Percentiles rank a stretch among this genome's conserved stretches.
These are phyloP conservation scores for Felis chaus DNA, from an alignment of 2,113 vertebrate genomes.

Conservation along the genomic window DNA sequence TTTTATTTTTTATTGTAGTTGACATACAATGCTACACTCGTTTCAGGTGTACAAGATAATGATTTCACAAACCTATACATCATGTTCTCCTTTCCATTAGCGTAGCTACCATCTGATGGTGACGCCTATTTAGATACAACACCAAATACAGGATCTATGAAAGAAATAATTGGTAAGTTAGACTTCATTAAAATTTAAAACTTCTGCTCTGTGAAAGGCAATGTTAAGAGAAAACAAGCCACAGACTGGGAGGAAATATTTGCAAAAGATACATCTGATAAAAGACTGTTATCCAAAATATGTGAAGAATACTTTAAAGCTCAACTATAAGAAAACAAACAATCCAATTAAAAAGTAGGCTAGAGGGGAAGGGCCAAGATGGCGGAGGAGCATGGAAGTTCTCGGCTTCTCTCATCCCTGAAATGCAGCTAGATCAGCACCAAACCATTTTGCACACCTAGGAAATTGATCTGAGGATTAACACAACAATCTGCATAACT, in stretches of 20 bases:
- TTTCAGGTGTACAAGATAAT: neutral
- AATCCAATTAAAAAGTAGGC: neutral
- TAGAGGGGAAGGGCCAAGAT: too few relatives aligned
- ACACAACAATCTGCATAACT: too few relatives aligned
- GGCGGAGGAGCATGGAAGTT: too few relatives aligned
- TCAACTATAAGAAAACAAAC: neutral
- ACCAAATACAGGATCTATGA: neutral
- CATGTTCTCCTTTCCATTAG: neutral
- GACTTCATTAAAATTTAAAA: neutral
- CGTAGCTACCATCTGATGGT: neutral
- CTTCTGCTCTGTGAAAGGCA: neutral
- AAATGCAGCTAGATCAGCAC: too few relatives aligned
- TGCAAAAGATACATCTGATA: neutral
- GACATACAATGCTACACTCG: neutral
- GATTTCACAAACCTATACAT: neutral
- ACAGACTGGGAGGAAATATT: neutral
- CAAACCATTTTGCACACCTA: too few relatives aligned
- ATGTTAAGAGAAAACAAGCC: neutral
- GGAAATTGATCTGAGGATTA: too few relatives aligned
- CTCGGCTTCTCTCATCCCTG: too few relatives aligned
- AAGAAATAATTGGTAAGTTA: neutral
- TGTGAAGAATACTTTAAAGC: neutral
- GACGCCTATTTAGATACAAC: neutral
- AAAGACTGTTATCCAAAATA: neutral
- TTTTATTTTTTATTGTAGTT: neutral